These are phyloP conservation scores for Aromia moschata DNA, from an alignment of 2,888 invertebrate genomes.

Conservation along the genomic window DNA sequence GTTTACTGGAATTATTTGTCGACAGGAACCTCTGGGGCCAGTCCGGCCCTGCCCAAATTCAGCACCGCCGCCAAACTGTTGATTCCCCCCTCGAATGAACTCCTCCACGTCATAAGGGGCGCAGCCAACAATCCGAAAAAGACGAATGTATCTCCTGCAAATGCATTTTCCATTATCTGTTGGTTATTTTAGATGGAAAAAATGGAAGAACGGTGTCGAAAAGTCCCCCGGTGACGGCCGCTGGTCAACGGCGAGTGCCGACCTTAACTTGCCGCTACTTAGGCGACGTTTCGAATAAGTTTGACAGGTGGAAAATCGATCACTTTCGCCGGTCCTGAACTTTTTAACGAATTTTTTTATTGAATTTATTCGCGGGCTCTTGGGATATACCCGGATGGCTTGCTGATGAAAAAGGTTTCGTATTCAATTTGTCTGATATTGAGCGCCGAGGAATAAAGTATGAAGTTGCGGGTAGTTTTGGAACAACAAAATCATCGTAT, in stretches of 20 bases:
- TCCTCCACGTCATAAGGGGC: not conserved
- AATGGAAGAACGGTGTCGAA: slow-evolving; percentile 58
- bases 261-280: slow-evolving; percentile 28
- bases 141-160: not conserved
- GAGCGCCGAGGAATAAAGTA: too few species aligned
- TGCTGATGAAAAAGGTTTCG: slow-evolving; percentile 8
- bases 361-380: slow-evolving; percentile 13
- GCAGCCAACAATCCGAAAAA: not conserved
- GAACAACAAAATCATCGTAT: too few species aligned
- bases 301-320: slow-evolving; percentile 37
- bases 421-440: slow-evolving; percentile 7
- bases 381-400: not conserved
- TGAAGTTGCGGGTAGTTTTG: too few species aligned
- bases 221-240: slow-evolving; percentile 52
- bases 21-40: too few species aligned
- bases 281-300: slow-evolving; percentile 33
- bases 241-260: slow-evolving; percentile 45
- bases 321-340: slow-evolving; percentile 30
- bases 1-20: too few species aligned
- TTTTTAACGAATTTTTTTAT: slow-evolving; percentile 24
- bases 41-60: too few species aligned
- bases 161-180: slow-evolving; percentile 16
- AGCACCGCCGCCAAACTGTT: too few species aligned
- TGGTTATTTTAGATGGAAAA: slow-evolving; percentile 52
- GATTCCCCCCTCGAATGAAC: too few species aligned